Evolutionary conservation across 2,113 vertebrate genomes (phyloP).

Genomic region (Lichenostomus cassidix): DNA sequence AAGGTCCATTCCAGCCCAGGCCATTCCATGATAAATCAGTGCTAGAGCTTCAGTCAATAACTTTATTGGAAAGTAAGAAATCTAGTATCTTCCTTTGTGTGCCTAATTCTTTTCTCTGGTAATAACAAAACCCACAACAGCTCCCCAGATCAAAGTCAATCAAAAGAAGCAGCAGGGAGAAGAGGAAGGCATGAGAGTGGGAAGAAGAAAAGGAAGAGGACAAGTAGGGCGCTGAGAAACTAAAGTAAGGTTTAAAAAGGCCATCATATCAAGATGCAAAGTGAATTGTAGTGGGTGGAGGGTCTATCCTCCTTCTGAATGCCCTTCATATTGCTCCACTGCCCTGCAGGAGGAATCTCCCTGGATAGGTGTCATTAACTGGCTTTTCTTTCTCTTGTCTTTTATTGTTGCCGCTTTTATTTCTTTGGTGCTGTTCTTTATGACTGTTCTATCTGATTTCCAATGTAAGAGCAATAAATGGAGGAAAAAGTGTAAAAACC

Average conservation of each 20-base stretch:
- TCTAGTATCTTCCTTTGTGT: not conserved
- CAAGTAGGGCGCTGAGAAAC: not conserved
- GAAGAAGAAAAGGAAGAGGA: not conserved
- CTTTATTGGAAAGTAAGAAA: not conserved
- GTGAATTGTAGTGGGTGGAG: not conserved
- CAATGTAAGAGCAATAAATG: slow-evolving; percentile 15
- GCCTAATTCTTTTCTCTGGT: not conserved
- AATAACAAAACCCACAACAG: not conserved
- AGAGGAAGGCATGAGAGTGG: not conserved
- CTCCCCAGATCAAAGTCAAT: not conserved
- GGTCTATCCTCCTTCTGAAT: not conserved
- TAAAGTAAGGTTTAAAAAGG: not conserved
- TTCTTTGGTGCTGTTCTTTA: slow-evolving; percentile 23
- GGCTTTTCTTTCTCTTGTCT: not conserved
- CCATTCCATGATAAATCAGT: not conserved
- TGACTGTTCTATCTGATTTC: slow-evolving; percentile 20
- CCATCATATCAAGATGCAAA: not conserved
- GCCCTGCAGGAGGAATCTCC: not conserved
- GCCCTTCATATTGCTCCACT: not conserved
- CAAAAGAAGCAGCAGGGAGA: not conserved
- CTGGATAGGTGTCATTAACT: not conserved
- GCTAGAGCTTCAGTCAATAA: not conserved
- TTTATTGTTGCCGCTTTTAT: slow-evolving; percentile 4
- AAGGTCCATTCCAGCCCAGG: not conserved
- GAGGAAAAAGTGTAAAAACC: not conserved